Base-by-base conservation (phyloP, 2,888 invertebrate species). In the Proisotoma minuta region DNA sequence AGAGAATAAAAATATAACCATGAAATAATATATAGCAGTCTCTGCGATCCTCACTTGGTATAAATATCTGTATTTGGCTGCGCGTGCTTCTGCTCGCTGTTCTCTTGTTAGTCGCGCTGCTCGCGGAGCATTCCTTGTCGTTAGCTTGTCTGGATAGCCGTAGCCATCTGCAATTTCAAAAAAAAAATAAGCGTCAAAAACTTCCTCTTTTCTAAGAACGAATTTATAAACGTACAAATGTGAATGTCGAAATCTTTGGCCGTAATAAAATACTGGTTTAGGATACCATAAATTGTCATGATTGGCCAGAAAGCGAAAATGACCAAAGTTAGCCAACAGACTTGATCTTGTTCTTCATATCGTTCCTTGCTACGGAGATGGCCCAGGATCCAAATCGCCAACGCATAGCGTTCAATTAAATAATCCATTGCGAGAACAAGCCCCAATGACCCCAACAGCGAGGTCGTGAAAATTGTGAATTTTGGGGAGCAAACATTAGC, bases 11-110 rank as follows among this genome's bases (percentile, higher is more conserved):
- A n/a, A n/a, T n/a, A n/a, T n/a, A n/a, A n/a, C n/a, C n/a, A n/a
- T n/a, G n/a, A n/a, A n/a, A n/a, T n/a, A n/a, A n/a, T n/a, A n/a
- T n/a, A n/a, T n/a, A n/a, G n/a, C n/a, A n/a, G n/a, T n/a, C n/a
- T n/a, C n/a, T n/a, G n/a, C n/a, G n/a, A n/a, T n/a, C 73, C 92
- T 84, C 61, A 91, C 89, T 81, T 92, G 91, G 80, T 92, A 92
- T 69, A 92, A 87, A 75, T 96, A 95, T 72, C 90, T 87, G 78
- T 94, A 95, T 76, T 91, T 91, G 53, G 69, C 69, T 58, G 66
- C 64, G 12, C 92, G 82, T 73, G 89, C 86, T 75, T 91, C 88
- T 66, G 89, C 89, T 58, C 87, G 82, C 62, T 87, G 87, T 75
- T 89, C 87, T 62, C 88, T 83, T 0, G 87, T 87, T 68, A 88